These are phyloP conservation scores for Podarcis cretensis DNA, from an alignment of 2,113 vertebrate species.

Conservation along the genomic window DNA sequence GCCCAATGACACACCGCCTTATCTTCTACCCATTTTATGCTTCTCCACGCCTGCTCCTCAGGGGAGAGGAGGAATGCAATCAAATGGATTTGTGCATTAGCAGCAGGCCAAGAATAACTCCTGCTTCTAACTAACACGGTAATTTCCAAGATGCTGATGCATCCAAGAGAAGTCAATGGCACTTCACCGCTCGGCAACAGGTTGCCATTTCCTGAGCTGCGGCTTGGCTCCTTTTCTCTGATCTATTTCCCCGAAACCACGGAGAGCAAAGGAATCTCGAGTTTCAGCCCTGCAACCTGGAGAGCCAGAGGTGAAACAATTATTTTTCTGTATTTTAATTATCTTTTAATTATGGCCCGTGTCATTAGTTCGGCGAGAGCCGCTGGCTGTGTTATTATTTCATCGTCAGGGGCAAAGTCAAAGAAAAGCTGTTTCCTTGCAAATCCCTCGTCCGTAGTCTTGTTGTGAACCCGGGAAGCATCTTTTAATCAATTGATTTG, in stretches of 20 bases:
- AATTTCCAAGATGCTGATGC: background rate
- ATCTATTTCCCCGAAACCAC: background rate
- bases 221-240: background rate
- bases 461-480: constrained; percentile 34
- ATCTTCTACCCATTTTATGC: background rate
- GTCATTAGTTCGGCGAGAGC: constrained; percentile 21
- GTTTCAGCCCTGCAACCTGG: constrained; percentile 14
- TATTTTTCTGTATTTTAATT: constrained; percentile 57
- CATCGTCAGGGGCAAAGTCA: background rate
- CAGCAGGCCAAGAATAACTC: background rate
- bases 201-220: background rate
- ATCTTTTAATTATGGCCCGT: constrained; percentile 37
- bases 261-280: background rate
- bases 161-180: background rate
- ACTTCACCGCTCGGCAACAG: background rate
- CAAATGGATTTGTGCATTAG: background rate
- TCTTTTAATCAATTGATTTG: constrained; percentile 53
- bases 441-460: constrained; percentile 21
- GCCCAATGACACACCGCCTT: background rate
- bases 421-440: constrained; percentile 38
- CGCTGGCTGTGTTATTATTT: background rate
- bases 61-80: background rate
- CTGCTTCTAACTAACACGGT: background rate
- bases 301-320: constrained; percentile 39
- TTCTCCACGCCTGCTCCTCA: background rate